Evolutionary conservation across 2,888 invertebrate species (phyloP), one percentile per base, ranked within the genome.

Genomic region (Drosophila ustulata): DNA sequence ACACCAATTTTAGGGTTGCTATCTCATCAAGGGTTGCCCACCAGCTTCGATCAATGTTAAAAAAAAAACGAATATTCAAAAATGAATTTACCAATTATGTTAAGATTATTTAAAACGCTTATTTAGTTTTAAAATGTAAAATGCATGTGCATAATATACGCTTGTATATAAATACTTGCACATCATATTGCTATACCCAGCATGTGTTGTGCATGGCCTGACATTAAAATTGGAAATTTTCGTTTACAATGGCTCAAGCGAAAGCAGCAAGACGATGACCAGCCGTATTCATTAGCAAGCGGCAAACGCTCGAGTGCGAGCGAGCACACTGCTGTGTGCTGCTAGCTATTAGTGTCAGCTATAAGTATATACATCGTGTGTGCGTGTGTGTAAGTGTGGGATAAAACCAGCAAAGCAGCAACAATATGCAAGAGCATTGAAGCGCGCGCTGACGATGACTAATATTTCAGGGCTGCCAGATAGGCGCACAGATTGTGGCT

Each of bases 201-300:
- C 65, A 77, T 77, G 58, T 77, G 77, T 77, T 77, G 77, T 73
- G 64, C 58, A 70, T 70, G 73, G 64, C 6, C 57, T 77, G 64
- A 63, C 77, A 77, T 73, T 73, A 77, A 77, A 77, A 77, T 70
- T 77, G 73, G 63, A 78, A 68, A 78, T 78, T 78, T 71, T 75
- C 59, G 53, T 77, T 74, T 69, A 77, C 77, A 77, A 71, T 77
- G 61, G 66, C 43, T 65, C 28, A 77, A 67, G 71, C 75, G 75
- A 76, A 77, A 77, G 77, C 76, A 68, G 66, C 67, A 62, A 56
- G 58, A 61, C 64, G 57, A 62, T 59, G 64, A 74, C 66, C 50
- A 62, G 68, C 57, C 52, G 59, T 50, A 77, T 34, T 59, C 59
- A 72, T 59, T 57, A 53, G n/a, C 28, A 46, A 25, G 37, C 56